Conservation (phyloP, 2,888 invertebrate species). For the Dryobotodes eremita region DNA sequence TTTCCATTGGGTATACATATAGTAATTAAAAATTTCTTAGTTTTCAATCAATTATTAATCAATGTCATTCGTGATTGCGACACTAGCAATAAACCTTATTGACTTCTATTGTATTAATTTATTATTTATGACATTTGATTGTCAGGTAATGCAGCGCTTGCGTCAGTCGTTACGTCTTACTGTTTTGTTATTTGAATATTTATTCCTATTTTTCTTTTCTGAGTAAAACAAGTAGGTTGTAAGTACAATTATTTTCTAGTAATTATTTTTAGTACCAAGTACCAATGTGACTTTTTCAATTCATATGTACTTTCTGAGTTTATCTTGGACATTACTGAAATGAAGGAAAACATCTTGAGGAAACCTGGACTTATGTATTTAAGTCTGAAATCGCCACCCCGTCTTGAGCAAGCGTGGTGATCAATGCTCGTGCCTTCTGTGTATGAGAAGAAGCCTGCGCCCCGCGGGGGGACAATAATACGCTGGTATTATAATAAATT, state of each 20-base stretch:
- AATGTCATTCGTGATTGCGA: conserved; percentile 58
- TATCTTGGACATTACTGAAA: background rate
- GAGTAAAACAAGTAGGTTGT: background rate
- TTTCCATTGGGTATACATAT: conserved; percentile 37
- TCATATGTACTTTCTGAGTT: background rate
- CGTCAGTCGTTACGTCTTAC: conserved; percentile 30
- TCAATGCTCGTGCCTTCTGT: background rate
- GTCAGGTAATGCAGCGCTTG: conserved; percentile 37
- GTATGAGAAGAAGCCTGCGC: background rate
- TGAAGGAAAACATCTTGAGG: background rate
- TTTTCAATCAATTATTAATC: conserved; percentile 53
- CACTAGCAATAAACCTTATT: conserved; percentile 42
- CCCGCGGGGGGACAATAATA: background rate
- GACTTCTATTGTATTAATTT: conserved; percentile 58
- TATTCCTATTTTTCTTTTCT: background rate
- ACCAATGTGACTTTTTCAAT: background rate
- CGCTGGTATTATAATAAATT: background rate
- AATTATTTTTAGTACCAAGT: background rate
- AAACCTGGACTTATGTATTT: background rate
- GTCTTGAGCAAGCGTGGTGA: background rate
- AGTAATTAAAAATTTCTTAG: conserved; percentile 47
- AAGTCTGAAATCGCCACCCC: background rate
- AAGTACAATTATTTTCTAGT: background rate
- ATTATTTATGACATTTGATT: conserved; percentile 59
- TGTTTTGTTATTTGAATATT: conserved; percentile 40